Base-by-base conservation (phyloP, 2,113 vertebrate species). In the Bubo bubo region DNA sequence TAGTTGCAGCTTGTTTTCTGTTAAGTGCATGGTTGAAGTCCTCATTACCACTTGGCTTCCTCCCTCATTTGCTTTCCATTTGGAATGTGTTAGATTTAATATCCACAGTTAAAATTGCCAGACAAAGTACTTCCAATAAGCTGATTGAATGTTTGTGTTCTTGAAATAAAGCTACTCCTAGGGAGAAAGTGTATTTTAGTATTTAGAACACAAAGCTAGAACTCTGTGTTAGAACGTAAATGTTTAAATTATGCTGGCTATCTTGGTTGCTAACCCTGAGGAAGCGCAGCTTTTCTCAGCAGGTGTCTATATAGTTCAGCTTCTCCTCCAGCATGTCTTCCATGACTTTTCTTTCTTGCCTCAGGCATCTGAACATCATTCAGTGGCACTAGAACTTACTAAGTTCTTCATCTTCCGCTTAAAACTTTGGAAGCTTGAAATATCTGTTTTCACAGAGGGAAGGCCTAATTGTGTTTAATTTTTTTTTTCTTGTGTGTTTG, bases 1-100 rank as follows among this genome's bases (percentile, higher is more conserved):
- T 96, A 95, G 91, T 88, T 95, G 93, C 88, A 95, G 76, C 76
- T 95, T 96, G 95, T 95, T 96, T 95, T 94, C 72, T 95, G 64
- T 79, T 95, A 92, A 97, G 93, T 75, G 83, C 53, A 12, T 75
- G 53, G 94, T 72, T 95, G 73, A 95, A 96, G 84, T 92, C 68
- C 88, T 95, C 80, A 75, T 95, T 96, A 93, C 91, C 70, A 64
- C 84, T 96, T 90, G 86, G 79, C 79, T 93, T 79, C 59, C 73
- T 91, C 79, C 79, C 84, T 94, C 73, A 27, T 95, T 96, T 93
- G 92, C 94, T 92, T 93, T 84, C 88, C 60, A 59, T 92, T 97
- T 93, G 92, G 72, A 94, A 81, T 50, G 88, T 70, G 91, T 97
- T 97, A 85, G 73, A 85, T 95, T 88, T 93, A 93, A 94, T 93